Evolutionary conservation across 2,113 vertebrate genomes (phyloP), one percentile per base, ranked within the genome.

Genomic region (Ramphastos sulfuratus): DNA sequence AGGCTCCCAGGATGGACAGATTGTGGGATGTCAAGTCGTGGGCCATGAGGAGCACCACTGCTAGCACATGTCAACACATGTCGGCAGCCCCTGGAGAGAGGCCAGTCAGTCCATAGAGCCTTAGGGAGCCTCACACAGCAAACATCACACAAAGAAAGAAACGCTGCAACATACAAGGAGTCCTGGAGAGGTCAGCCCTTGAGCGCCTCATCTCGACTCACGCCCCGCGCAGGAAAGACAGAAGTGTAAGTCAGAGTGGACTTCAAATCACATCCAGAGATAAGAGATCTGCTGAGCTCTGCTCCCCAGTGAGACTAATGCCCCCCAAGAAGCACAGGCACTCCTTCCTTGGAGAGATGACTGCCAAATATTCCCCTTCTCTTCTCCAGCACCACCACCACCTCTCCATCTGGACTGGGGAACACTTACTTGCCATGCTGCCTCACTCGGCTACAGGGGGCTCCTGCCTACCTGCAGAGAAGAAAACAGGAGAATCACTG

Each of bases 351-450:
- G 17, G 54, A 52, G 63, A 75, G 33, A 12, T 11, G 37, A 25
- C 65, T 90, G 77, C 44, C 63, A 87, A 72, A 35, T 35, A 69
- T 6, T 15, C 33, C 69, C 80, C 31, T 65, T 19, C 58, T 67
- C 58, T 82, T 56, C 50, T 75, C 66, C 82, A 70, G 12, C 64
- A 79, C 44, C 82, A 69, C 63, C 44, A 46, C 33, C 83, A 75
- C 69, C 67, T 80, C 82, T 71, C 76, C 16, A 0, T 16, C 87
- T 91, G 35, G 64, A 60, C 61, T 64, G 42, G 12, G 59, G 80
- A 92, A 82, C 69, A 96, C 97, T 98, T 96, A 98, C 98, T 97
- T 96, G 97, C 97, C 98, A 98, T 98, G 92, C 85, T 94, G 93
- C 81, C 92, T 96, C 74, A 39, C 80, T 96, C 35, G 27, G 85